These are phyloP conservation scores for Nebria salina DNA, from an alignment of 2,888 invertebrate species.

Conservation along the genomic window DNA sequence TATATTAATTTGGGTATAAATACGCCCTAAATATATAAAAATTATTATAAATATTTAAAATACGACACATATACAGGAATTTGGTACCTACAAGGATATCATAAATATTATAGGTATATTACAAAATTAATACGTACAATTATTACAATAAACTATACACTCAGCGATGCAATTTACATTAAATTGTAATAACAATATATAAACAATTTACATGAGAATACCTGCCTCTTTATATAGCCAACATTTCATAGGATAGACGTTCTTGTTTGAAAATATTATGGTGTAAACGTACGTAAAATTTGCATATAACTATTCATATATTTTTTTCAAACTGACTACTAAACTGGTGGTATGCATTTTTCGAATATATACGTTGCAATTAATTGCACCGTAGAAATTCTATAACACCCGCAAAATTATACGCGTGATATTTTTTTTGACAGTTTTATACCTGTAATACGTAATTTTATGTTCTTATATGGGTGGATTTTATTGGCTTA, in stretches of 20 bases:
- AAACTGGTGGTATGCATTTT: background rate
- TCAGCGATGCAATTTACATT: slow-evolving; percentile 31
- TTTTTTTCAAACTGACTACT: background rate
- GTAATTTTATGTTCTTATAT: background rate
- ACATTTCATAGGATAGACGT: background rate
- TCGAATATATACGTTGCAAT: background rate
- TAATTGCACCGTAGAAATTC: background rate
- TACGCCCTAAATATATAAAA: no score
- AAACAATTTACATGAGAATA: slow-evolving; percentile 42
- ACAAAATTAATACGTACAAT: background rate
- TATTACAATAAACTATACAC: background rate
- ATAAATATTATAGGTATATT: background rate
- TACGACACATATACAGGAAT: background rate
- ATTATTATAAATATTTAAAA: background rate
- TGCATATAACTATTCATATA: background rate
- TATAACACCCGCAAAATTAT: background rate
- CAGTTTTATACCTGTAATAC: background rate
- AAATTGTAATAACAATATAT: slow-evolving; percentile 38
- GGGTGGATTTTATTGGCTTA: background rate
- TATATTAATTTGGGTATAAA: no score
- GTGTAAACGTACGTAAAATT: background rate
- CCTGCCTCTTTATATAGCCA: background rate
- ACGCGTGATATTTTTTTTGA: background rate
- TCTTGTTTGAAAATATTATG: slow-evolving; percentile 6
- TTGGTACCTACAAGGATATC: background rate